Evolutionary conservation across 2,888 invertebrate genomes (phyloP).

Genomic region (Lacanobia wlatinum): DNA sequence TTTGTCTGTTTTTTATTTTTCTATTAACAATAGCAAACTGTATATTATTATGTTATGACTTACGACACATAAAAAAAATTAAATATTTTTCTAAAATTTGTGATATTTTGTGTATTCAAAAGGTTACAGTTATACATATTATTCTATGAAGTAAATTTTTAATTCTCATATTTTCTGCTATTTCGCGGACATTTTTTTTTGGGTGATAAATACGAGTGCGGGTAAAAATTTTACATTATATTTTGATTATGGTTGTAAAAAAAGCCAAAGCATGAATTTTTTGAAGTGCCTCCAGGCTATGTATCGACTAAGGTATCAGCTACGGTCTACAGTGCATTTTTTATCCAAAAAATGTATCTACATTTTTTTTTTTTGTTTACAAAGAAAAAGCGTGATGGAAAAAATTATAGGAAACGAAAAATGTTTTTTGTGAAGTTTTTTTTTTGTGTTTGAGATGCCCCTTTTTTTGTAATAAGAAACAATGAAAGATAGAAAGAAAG

Average conservation of each 20-base stretch:
- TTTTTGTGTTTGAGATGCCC: no score
- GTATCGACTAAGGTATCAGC: conserved; percentile 13
- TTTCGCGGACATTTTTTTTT: no score
- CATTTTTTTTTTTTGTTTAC: conserved; percentile 2
- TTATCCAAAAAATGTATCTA: conserved; percentile 17
- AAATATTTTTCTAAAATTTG: no score
- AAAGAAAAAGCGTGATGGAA: neutral
- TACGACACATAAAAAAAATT: no score
- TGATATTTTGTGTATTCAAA: no score
- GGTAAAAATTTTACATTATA: conserved; percentile 25
- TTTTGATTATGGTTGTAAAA: conserved; percentile 26
- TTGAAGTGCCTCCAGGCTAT: conserved; percentile 35
- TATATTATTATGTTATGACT: no score
- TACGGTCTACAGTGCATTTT: conserved; percentile 22
- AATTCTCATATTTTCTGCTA: neutral
- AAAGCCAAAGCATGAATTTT: conserved; percentile 14
- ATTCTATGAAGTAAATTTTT: neutral
- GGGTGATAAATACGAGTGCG: neutral
- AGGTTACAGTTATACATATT: neutral
- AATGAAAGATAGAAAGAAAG: no score
- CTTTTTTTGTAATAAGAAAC: no score
- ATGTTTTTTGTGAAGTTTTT: no score
- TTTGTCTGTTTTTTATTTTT: neutral
- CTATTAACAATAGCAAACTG: neutral
- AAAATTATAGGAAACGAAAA: no score